These are phyloP conservation scores for Danaus chrysippus DNA, from an alignment of 2,888 invertebrate genomes.

Conservation along the genomic window DNA sequence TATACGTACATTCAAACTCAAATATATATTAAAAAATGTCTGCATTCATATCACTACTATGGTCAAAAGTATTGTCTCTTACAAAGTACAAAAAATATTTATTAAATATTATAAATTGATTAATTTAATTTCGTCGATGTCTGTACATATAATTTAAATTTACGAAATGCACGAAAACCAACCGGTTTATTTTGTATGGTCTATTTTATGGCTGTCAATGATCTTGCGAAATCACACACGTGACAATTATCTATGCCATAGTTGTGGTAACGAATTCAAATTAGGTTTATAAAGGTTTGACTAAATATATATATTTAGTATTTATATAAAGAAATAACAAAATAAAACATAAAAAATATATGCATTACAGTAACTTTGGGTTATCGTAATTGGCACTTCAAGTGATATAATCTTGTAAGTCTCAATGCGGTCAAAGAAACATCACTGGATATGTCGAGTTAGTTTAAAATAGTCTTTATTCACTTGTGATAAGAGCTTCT, in stretches of 20 bases:
- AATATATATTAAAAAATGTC: no score
- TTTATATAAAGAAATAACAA: neutral
- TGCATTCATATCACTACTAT: no score
- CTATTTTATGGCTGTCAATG: constrained; percentile 12
- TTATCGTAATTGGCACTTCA: constrained; percentile 1
- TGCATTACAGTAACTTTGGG: neutral
- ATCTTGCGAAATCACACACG: neutral
- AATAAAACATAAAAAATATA: neutral
- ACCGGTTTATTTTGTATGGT: constrained; percentile 19
- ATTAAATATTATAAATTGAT: neutral
- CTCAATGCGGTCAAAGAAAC: constrained; percentile 3
- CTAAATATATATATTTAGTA: no score
- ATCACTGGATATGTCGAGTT: neutral
- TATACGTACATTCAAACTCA: neutral
- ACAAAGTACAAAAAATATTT: neutral
- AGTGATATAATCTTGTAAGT: constrained; percentile 6
- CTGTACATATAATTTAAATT: constrained; percentile 21
- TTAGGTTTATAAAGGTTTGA: no score
- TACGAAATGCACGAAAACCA: constrained; percentile 12
- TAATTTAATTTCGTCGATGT: constrained; percentile 9
- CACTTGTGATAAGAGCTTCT: neutral
- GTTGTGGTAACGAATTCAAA: no score
- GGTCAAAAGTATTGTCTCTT: neutral
- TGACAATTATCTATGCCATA: neutral
- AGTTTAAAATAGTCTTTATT: neutral